Evolutionary conservation across 2,888 invertebrate genomes (phyloP), one percentile per base, ranked within the genome.

Genomic region (Erebia epiphron): DNA sequence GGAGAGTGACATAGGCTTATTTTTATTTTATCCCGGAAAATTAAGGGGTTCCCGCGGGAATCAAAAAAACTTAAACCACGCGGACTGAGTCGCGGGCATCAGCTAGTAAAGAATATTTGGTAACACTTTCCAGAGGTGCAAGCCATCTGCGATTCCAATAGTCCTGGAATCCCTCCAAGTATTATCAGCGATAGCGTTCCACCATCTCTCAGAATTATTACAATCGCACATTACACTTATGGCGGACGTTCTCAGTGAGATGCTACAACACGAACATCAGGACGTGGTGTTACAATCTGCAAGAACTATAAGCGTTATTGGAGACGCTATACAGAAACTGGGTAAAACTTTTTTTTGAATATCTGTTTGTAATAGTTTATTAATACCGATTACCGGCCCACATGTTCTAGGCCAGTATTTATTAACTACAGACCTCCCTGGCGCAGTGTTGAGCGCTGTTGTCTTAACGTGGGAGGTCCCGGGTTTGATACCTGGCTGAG

Each of bases 141-240:
- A 85, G 68, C 83, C 86, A 1, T 87, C 94, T n/a, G 88, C 93
- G 0, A 94, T 95, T 16, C 96, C 97, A 18, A 94, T 98, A 62
- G 94, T 97, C 72, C 88, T 97, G 21, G 97, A 97, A 86, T 96
- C 97, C 14, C 91, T 98, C 0, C 97, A 97, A 91, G 95, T 97
- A 1, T 79, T 96, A 0, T 94, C 95, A 0, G 95, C 95, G 0
- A 93, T 96, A 80, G 93, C 94, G 1, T 92, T 95, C 71, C 94
- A 95, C 72, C 95, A 96, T 80, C 94, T 95, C 68, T 80, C 88
- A 0, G 88, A 94, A 57, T 86, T 95, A 49, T 88, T 95, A 74
- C 91, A 91, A 73, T 82, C 94, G 13, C 94, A 96, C 81, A 83
- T 97, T 56, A 83, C 86, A 0, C 80, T 95, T n/a, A 86, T 98